Conservation (phyloP, 53 echinoderm and acorn worm genomes). For the Luidia sarsii region DNA sequence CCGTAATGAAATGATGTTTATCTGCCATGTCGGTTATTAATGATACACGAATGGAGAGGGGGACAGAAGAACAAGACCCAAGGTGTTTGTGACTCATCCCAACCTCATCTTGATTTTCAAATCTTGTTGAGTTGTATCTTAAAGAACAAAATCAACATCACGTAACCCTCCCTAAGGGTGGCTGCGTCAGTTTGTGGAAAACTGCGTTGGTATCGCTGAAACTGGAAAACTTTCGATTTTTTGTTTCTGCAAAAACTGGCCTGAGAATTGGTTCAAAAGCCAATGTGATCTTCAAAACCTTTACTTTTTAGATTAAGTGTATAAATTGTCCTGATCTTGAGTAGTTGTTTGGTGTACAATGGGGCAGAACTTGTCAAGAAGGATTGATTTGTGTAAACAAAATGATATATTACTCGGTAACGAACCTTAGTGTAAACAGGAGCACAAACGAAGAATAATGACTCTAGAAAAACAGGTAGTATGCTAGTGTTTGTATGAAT, state of each 20-base stretch:
- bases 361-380: slow-evolving; percentile 35
- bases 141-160: too few species aligned
- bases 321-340: background rate
- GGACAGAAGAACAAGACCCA: background rate
- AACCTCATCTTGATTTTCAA: too few species aligned
- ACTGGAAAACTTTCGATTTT: too few species aligned
- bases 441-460: slow-evolving; percentile 41
- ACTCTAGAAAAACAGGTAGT: too few species aligned
- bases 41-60: background rate
- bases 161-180: too few species aligned
- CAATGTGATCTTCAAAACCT: background rate
- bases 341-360: slow-evolving; percentile 24
- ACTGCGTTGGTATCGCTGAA: too few species aligned
- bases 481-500: slow-evolving; percentile 35
- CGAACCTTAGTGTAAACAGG: slow-evolving; percentile 38
- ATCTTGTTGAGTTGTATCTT: too few species aligned
- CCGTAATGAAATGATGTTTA: slow-evolving; percentile 3
- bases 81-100: too few species aligned
- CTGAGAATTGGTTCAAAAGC: slow-evolving; percentile 19
- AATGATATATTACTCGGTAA: slow-evolving; percentile 17
- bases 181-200: too few species aligned
- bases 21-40: slow-evolving; percentile 16
- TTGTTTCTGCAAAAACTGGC: too few species aligned
- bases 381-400: slow-evolving; percentile 40
- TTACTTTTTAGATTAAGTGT: slow-evolving; percentile 2